These are phyloP conservation scores for Chouioia cunea DNA, from an alignment of 2,888 invertebrate genomes.

Conservation along the genomic window DNA sequence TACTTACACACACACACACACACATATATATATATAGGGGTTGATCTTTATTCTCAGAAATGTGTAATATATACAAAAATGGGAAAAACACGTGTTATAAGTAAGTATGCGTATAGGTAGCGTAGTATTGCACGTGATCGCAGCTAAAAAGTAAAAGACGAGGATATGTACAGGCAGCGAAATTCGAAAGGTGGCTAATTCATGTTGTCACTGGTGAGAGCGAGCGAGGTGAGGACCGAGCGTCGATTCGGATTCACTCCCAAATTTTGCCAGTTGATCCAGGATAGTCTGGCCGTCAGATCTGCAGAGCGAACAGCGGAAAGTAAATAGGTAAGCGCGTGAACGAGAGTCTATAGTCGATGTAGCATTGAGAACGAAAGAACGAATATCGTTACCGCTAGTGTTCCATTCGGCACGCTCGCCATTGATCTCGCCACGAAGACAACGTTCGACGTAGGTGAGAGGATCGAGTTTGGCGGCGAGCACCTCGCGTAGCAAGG, in stretches of 20 bases:
- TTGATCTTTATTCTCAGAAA: too few relatives aligned
- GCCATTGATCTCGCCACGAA: conserved; percentile 90
- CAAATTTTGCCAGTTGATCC: conserved; percentile 99
- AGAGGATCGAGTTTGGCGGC: conserved; percentile 91
- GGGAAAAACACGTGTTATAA: too few relatives aligned
- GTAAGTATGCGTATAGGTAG: too few relatives aligned
- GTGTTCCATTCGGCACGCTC: conserved; percentile 96
- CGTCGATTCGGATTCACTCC: conserved; percentile 92
- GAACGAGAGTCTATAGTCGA: too few relatives aligned
- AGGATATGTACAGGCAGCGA: background rate
- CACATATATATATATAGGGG: too few relatives aligned
- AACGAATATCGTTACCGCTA: conserved; percentile 77
- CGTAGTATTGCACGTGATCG: conserved; percentile 61
- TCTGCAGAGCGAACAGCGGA: conserved; percentile 74
- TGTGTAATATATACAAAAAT: too few relatives aligned
- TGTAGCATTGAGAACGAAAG: background rate
- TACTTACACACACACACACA: too few relatives aligned
- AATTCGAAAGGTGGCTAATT: conserved; percentile 54
- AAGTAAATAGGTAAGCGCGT: background rate
- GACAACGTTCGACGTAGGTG: conserved; percentile 92
- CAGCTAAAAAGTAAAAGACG: conserved; percentile 47
- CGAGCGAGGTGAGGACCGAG: conserved; percentile 84
- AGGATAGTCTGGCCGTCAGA: conserved; percentile 94
- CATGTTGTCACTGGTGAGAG: conserved; percentile 79
- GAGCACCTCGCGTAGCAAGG: conserved; percentile 88